Conservation (phyloP, 2,113 vertebrate genomes). For the Notechis scutatus region DNA sequence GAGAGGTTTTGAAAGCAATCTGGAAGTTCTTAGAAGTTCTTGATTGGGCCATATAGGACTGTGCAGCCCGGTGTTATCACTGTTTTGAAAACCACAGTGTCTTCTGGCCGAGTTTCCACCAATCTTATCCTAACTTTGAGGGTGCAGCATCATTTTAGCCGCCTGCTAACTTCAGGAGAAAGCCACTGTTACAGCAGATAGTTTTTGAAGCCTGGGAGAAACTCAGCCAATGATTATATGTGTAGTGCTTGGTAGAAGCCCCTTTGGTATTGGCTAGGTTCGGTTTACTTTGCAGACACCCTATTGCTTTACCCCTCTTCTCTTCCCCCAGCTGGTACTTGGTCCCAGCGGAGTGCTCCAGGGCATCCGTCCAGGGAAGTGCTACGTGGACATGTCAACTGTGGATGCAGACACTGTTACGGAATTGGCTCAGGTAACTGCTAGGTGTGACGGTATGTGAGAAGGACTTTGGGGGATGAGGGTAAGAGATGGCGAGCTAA, state of each 20-base stretch:
- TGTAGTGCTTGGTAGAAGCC: not conserved
- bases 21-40: not conserved
- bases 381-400: conserved; percentile 97
- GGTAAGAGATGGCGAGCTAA: not conserved
- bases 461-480: not conserved
- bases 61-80: not conserved
- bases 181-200: not conserved
- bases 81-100: not conserved
- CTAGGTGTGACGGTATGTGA: not conserved
- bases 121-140: not conserved
- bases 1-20: not conserved
- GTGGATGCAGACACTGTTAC: conserved; percentile 95
- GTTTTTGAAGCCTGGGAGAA: too few species aligned
- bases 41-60: not conserved
- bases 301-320: conserved; percentile 73
- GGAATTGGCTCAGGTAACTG: conserved; percentile 89
- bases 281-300: conserved; percentile 58
- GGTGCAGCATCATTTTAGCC: not conserved
- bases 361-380: conserved; percentile 95
- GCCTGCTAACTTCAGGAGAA: not conserved
- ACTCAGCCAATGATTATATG: not conserved
- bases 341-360: conserved; percentile 96
- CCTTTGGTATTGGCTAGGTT: not conserved
- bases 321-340: conserved; percentile 85
- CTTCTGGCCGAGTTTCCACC: too few species aligned